These are phyloP conservation scores for Empidonax traillii DNA, from an alignment of 2,113 vertebrate genomes.

Conservation along the genomic window DNA sequence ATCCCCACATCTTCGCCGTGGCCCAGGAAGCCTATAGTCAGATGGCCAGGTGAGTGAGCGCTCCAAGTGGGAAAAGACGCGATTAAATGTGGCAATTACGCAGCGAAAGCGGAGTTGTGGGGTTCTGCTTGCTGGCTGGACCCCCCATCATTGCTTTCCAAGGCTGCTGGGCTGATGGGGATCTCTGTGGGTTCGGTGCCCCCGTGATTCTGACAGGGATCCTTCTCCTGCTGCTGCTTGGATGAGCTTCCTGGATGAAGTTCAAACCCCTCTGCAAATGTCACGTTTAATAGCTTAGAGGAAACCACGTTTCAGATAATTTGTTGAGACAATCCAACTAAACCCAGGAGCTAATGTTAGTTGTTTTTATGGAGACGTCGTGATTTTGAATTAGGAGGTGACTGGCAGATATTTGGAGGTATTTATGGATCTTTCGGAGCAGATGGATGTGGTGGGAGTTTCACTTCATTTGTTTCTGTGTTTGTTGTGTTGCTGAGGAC, in stretches of 20 bases:
- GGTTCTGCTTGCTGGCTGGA: not conserved
- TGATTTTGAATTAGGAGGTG: not conserved
- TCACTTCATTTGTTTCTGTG: not conserved
- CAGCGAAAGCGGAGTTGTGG: rapidly evolving
- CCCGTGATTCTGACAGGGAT: not conserved
- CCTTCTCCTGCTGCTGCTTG: not conserved
- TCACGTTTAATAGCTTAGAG: not conserved
- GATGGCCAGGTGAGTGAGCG: constrained; percentile 86
- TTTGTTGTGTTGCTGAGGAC: not conserved
- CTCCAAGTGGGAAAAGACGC: not conserved
- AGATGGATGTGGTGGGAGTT: not conserved
- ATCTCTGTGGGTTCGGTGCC: rapidly evolving
- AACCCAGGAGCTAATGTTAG: not conserved
- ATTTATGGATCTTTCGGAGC: not conserved
- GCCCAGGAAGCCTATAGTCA: constrained; percentile 95
- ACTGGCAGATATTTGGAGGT: not conserved
- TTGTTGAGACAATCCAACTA: not conserved
- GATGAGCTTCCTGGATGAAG: not conserved
- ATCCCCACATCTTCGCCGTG: constrained; percentile 96
- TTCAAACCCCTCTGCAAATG: not conserved
- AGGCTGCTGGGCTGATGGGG: not conserved
- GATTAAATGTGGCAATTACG: not conserved
- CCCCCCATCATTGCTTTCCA: rapidly evolving
- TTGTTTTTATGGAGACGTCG: not conserved
- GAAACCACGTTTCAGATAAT: not conserved